Evolutionary conservation across 2,888 invertebrate genomes (phyloP), one percentile per base, ranked within the genome.

Genomic region (Erebia aethiops): DNA sequence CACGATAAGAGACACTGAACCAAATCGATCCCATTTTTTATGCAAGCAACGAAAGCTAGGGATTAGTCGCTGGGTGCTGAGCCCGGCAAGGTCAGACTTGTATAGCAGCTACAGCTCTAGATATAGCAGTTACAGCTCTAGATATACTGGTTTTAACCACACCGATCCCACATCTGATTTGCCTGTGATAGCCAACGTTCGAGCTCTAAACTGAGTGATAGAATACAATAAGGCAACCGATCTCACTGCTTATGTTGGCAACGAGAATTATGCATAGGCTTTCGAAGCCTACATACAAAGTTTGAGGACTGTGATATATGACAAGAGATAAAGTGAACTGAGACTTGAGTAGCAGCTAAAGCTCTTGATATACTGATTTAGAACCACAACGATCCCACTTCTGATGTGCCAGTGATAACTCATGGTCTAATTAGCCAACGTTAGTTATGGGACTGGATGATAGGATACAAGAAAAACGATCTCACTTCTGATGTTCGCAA

Each of bases 21-120:
- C 16, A 16, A 10, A 54, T 10, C 10, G 18, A 3, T 9, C 13
- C 51, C 52, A 52, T 4, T 5, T 54, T n/a, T 16, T 7, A 16
- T 10, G 16, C 52, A 16, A 10, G 16, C 14, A 16, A 8, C 52
- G 52, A 16, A 8, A 18, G 51, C 51, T 91, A 91, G 87, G 86
- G 82, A 65, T 70, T 75, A 72, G 74, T 76, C 75, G 64, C 77
- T 75, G 77, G 77, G 77, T 77, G 77, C 73, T 75, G 76, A 69
- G 69, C 77, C 75, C 73, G 73, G 67, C 75, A 75, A 56, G 68
- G 73, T 68, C 81, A 80, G 75, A 81, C 80, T 69, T 57, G 81
- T 81, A 72, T 81, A 66, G 66, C 35, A 10, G 21, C 46, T 46
- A 46, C 11, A 46, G 46, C 46, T 46, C 26, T 26, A 26, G 1